Evolutionary conservation across 2,113 vertebrate genomes (phyloP).

Genomic region (Microcebus jonahi): DNA sequence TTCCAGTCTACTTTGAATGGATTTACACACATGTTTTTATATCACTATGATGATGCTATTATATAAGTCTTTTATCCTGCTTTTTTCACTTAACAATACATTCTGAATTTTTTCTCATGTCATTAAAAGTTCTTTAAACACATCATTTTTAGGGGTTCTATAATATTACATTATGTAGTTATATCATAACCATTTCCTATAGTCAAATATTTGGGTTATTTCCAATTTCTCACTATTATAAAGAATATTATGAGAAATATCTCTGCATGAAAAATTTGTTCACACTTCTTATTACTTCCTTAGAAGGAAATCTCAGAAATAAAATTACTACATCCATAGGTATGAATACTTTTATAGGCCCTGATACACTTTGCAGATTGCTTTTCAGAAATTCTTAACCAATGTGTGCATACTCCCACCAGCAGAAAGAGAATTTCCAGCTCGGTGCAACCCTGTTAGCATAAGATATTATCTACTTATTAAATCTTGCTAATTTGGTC

Average conservation of each 20-base stretch:
- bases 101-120: background rate
- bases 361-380: background rate
- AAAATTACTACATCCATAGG: background rate
- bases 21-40: background rate
- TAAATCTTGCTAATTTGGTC: background rate
- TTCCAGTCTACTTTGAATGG: background rate
- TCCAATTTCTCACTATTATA: background rate
- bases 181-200: background rate
- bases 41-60: background rate
- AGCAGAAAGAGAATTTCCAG: slow-evolving; percentile 1
- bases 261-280: background rate
- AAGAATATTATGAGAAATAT: background rate
- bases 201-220: background rate
- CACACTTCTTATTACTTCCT: slow-evolving; percentile 6
- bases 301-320: slow-evolving; percentile 32
- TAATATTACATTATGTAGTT: background rate
- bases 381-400: slow-evolving; percentile 9
- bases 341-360: background rate
- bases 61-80: background rate
- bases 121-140: slow-evolving; percentile 16
- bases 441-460: background rate
- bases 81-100: background rate
- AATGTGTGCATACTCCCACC: background rate
- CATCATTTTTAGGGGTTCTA: background rate
- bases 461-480: background rate